These are phyloP conservation scores for Saguinus imperator DNA, from an alignment of 2,113 vertebrate genomes.

Conservation along the genomic window DNA sequence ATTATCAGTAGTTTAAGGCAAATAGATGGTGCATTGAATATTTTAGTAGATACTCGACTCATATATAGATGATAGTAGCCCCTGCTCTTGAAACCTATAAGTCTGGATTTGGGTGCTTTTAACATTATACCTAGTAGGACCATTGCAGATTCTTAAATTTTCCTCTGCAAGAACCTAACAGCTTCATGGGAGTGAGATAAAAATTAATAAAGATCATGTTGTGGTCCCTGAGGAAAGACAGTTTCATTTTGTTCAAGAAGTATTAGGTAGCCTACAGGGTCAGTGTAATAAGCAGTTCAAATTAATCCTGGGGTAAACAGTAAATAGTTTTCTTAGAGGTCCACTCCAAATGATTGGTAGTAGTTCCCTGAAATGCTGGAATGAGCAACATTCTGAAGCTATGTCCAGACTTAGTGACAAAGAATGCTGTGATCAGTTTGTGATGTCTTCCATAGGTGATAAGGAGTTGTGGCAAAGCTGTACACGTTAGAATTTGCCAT, in stretches of 20 bases:
- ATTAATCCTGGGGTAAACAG: neutral
- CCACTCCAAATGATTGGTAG: neutral
- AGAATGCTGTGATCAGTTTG: neutral
- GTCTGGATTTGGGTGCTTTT: neutral
- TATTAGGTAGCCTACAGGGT: neutral
- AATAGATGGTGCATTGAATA: neutral
- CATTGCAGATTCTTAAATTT: neutral
- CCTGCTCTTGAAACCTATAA: no score
- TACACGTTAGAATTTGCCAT: neutral
- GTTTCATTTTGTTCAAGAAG: neutral
- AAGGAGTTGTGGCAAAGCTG: neutral
- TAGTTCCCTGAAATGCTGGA: neutral
- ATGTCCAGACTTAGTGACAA: neutral
- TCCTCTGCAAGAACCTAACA: neutral
- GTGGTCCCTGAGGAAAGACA: neutral
- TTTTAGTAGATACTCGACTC: neutral
- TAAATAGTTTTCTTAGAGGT: neutral
- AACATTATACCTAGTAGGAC: neutral
- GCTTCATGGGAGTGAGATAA: neutral
- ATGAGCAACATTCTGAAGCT: neutral
- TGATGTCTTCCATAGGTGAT: neutral
- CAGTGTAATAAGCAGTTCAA: neutral
- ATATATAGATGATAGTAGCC: no score
- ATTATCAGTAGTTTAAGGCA: neutral
- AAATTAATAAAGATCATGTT: neutral